These are phyloP conservation scores for Nemotelus nigrinus DNA, from an alignment of 2,888 invertebrate genomes.

Conservation along the genomic window DNA sequence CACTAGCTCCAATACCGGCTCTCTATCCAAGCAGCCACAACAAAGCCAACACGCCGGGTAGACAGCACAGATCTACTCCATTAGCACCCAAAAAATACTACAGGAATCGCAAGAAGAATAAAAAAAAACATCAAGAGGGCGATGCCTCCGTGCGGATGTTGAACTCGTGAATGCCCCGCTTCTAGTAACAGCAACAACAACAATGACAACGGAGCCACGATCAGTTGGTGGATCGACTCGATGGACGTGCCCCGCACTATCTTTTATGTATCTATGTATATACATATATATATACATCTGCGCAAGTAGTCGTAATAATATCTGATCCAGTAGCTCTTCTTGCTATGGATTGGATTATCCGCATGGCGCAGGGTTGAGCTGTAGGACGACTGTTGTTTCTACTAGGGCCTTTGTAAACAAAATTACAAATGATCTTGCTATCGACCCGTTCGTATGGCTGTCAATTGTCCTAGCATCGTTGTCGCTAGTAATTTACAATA, in stretches of 20 bases:
- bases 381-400: not conserved
- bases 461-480: constrained; percentile 1
- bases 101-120: constrained; percentile 6
- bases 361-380: not conserved
- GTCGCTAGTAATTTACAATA: constrained; percentile 16
- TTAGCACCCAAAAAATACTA: constrained; percentile 9
- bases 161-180: constrained; percentile 25
- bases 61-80: not conserved
- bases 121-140: constrained; percentile 42
- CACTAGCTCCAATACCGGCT: not conserved
- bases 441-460: constrained; percentile 2
- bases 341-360: not conserved
- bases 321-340: too few species aligned
- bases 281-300: not conserved
- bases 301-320: too few species aligned
- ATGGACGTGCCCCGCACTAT: not conserved
- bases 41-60: not conserved
- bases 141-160: constrained; percentile 48
- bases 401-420: not conserved
- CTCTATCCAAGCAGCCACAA: not conserved
- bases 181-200: constrained; percentile 22
- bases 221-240: constrained; percentile 15
- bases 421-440: not conserved
- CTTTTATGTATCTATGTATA: not conserved
- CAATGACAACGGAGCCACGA: constrained; percentile 14